These are phyloP conservation scores for Bombyx mandarina DNA, from an alignment of 1,140 invertebrate species.

Conservation along the genomic window DNA sequence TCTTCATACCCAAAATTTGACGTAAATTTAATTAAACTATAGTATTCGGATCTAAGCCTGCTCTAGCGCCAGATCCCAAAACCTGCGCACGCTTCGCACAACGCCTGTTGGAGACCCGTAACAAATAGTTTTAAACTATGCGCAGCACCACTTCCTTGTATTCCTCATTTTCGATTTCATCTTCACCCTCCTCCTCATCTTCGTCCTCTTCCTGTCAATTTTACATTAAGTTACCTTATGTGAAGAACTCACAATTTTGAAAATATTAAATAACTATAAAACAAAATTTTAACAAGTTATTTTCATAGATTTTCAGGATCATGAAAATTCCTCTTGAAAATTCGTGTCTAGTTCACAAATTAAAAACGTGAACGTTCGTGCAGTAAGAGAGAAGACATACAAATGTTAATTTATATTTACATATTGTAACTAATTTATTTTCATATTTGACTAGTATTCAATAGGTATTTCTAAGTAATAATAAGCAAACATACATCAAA, in stretches of 20 bases:
- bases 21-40: no score
- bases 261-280: background rate
- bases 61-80: no score
- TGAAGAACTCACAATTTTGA: background rate
- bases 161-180: background rate
- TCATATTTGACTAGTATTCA: background rate
- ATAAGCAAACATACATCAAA: constrained; percentile 41
- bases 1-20: no score
- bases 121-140: background rate
- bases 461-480: background rate
- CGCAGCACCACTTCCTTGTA: constrained; percentile 3
- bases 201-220: no score
- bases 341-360: background rate
- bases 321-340: background rate
- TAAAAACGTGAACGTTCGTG: background rate
- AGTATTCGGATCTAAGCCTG: no score
- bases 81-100: no score
- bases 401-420: background rate
- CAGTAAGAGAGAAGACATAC: background rate
- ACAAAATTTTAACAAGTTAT: background rate
- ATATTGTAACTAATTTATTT: background rate
- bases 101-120: no score
- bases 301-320: background rate
- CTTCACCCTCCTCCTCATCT: background rate
- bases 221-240: background rate